Evolutionary conservation across 1,140 invertebrate genomes (phyloP).

Genomic region (Cotesia typhae): DNA sequence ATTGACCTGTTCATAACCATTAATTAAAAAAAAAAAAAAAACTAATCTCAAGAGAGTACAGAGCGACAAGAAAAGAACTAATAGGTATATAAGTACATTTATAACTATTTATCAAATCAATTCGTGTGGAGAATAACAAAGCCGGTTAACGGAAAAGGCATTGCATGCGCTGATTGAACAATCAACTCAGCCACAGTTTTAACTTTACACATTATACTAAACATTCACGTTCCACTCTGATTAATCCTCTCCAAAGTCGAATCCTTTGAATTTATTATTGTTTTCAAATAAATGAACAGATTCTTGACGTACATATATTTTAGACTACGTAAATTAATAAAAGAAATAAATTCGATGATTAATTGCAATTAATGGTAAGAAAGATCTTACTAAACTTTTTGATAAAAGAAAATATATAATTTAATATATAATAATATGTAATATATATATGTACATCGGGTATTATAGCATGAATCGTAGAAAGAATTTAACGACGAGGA

Average conservation of each 20-base stretch:
- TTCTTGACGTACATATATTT: neutral
- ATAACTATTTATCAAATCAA: neutral
- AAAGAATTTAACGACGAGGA: conserved; percentile 13
- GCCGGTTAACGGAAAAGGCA: conserved; percentile 20
- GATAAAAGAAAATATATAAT: neutral
- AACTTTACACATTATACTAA: conserved; percentile 6
- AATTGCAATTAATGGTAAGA: neutral
- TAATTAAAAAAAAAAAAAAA: too few relatives aligned
- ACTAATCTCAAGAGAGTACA: too few relatives aligned
- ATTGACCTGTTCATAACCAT: too few relatives aligned
- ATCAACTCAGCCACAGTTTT: conserved; percentile 11
- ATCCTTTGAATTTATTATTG: neutral
- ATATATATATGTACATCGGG: neutral
- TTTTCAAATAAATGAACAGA: neutral
- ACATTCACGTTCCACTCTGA: conserved; percentile 9
- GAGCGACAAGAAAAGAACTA: too few relatives aligned
- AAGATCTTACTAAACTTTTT: neutral
- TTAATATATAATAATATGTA: neutral
- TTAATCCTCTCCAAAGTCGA: neutral
- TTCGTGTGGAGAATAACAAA: conserved; percentile 23
- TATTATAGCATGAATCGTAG: neutral
- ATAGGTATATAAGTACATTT: too few relatives aligned
- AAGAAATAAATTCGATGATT: too few relatives aligned
- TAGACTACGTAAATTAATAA: neutral
- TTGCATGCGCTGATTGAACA: conserved; percentile 14